These are phyloP conservation scores for Agrochola lota DNA, from an alignment of 2,888 invertebrate genomes.

Conservation along the genomic window DNA sequence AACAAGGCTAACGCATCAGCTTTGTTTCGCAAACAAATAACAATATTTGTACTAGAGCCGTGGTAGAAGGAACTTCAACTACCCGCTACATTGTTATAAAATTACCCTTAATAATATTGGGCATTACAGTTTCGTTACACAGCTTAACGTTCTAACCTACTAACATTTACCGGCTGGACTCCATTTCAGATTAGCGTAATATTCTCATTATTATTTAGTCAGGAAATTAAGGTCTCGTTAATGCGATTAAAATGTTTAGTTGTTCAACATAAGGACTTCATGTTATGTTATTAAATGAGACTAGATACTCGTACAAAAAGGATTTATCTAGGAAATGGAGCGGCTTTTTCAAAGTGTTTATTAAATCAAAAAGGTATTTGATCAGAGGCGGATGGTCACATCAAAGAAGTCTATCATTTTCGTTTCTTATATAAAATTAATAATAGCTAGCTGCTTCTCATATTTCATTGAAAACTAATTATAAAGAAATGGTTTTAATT, in stretches of 20 bases:
- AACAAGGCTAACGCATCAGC: conserved; percentile 41
- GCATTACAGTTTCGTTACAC: conserved; percentile 23
- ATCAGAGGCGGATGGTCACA: not conserved
- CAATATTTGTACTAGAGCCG: conserved; percentile 7
- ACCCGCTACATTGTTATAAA: conserved; percentile 38
- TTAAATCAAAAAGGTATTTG: not conserved
- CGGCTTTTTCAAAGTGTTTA: conserved; percentile 2
- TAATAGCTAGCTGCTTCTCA: not conserved
- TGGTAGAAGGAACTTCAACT: conserved; percentile 25
- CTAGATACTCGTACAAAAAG: not conserved
- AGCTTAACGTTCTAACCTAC: conserved; percentile 22
- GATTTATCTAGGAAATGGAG: conserved; percentile 6
- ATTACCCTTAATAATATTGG: conserved; percentile 30
- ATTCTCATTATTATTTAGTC: conserved; percentile 46
- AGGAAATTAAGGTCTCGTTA: conserved; percentile 45
- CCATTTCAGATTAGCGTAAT: conserved; percentile 42
- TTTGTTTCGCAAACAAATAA: conserved; percentile 45
- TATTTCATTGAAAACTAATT: not conserved
- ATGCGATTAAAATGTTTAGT: conserved; percentile 35
- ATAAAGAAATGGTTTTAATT: not conserved
- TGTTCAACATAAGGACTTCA: conserved; percentile 21
- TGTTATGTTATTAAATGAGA: not conserved
- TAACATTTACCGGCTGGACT: conserved; percentile 29
- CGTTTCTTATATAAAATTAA: not conserved
- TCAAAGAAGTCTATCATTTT: conserved; percentile 3